phyloP scores from a whole-genome alignment of 92 coral and sea anemone species.

The Nematostella vectensis region DNA sequence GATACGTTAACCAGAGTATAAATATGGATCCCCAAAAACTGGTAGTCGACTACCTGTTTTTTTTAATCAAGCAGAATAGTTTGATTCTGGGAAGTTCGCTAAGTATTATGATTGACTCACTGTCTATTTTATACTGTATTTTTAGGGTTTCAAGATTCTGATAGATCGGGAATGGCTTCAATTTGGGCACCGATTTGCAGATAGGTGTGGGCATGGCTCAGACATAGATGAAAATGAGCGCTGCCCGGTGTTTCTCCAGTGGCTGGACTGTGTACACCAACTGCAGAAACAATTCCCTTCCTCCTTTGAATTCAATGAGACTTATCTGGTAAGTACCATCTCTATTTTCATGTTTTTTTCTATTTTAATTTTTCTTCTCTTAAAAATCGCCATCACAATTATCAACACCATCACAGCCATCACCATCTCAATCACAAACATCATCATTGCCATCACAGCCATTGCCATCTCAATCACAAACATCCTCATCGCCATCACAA shows the following conservation, averaged over 20 bases:
- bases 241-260: conserved; percentile 93
- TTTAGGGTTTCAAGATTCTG: conserved; percentile 85
- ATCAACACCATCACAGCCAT: too few species aligned
- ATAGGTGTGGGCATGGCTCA: conserved; percentile 90
- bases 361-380: too few species aligned
- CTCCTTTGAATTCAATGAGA: conserved; percentile 94
- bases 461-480: too few species aligned
- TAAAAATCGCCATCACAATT: too few species aligned
- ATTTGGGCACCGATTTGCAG: conserved; percentile 96
- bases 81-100: too few species aligned
- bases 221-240: conserved; percentile 70
- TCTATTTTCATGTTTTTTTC: conserved; percentile 14
- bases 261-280: conserved; percentile 96
- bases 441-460: too few species aligned
- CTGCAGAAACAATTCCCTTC: conserved; percentile 88
- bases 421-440: too few species aligned
- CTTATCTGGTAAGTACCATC: conserved; percentile 83
- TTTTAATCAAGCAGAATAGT: too few species aligned
- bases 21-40: not conserved
- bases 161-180: conserved; percentile 93
- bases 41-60: not conserved
- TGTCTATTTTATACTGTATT: too few species aligned
- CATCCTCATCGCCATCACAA: too few species aligned
- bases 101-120: too few species aligned
- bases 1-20: too few species aligned